Evolutionary conservation across 92 coral and sea anemone species (phyloP).

Genomic region (Palythoa heliodiscus): DNA sequence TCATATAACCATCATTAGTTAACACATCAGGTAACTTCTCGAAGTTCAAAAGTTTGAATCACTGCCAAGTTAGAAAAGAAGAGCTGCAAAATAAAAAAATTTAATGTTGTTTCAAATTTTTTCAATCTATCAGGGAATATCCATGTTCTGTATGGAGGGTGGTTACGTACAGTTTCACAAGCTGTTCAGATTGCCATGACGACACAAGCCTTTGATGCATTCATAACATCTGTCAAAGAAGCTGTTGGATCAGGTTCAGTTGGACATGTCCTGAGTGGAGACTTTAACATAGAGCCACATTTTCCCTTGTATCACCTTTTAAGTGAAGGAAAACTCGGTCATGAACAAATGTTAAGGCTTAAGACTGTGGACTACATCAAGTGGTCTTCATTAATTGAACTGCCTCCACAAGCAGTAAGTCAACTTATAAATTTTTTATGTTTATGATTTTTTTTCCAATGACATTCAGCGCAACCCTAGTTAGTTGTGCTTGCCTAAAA

Average conservation of each 20-base stretch:
- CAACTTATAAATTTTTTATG: neutral
- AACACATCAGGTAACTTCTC: no score
- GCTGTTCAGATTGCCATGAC: conserved; percentile 61
- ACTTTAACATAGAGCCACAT: conserved; percentile 76
- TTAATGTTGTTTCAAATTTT: neutral
- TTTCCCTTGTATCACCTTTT: conserved; percentile 74
- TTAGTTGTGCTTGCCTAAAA: no score
- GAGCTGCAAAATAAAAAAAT: no score
- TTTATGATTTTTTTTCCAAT: no score
- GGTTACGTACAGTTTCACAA: conserved; percentile 59
- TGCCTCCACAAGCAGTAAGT: conserved; percentile 35
- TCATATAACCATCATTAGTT: no score
- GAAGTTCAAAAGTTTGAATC: no score
- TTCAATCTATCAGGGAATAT: conserved; percentile 49
- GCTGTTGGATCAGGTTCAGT: conserved; percentile 24
- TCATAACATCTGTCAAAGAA: conserved; percentile 39
- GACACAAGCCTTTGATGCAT: conserved; percentile 58
- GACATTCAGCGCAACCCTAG: no score
- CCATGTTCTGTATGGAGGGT: conserved; percentile 53
- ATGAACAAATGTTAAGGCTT: conserved; percentile 42
- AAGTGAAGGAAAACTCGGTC: conserved; percentile 53
- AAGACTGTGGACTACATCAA: conserved; percentile 57
- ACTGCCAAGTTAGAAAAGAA: no score
- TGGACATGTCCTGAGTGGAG: conserved; percentile 72
- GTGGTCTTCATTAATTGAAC: conserved; percentile 23